Base-by-base conservation (phyloP, 1,140 invertebrate genomes). In the Monomorium pharaonis region DNA sequence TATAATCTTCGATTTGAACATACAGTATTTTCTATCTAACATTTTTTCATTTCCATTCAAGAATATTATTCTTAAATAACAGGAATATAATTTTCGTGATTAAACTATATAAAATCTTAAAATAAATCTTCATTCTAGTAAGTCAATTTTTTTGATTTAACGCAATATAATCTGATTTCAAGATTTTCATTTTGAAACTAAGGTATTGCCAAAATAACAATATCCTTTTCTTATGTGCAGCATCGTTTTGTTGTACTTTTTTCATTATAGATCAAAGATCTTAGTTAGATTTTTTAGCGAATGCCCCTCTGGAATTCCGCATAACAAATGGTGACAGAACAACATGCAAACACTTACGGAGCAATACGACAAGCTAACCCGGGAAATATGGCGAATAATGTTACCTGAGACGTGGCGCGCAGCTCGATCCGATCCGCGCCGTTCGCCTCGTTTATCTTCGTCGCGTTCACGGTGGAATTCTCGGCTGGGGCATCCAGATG, bases 401-500 rank as follows among this genome's bases (percentile, higher is more conserved):
- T 86, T 87, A 94, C 93, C 86, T 94, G 91, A 42, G 92, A 89
- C 65, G 91, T 92, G 42, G 92, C 77, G 58, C 89, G 87, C 65
- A 89, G 77, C 83, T 89, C 91, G 21, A 76, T 24, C 37, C 78
- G 91, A 54, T 89, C 90, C 27, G 91, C 90, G 86, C 92, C 92
- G 42, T 88, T 89, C 21, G 91, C 93, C n/a, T 90, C 92, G 70
- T 86, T 90, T 44, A 70, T 90, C 67, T 81, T 92, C 33, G 92
- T 94, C 37, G 87, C 88, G 62, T 93, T 94, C 18, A 77, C 37
- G 33, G 92, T 93, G 7, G 89, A 85, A 89, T 92, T 93, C 76
- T 86, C 91, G 6, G 86, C 70, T 56, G 88, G 85, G 7, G 91
- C 78, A 58, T 97, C 97, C 92, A 97, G 94, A 92, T 97, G 97